Evolutionary conservation across 2,797 vertebrate genomes (phyloP).

Genomic region (Sparidentex hasta): DNA sequence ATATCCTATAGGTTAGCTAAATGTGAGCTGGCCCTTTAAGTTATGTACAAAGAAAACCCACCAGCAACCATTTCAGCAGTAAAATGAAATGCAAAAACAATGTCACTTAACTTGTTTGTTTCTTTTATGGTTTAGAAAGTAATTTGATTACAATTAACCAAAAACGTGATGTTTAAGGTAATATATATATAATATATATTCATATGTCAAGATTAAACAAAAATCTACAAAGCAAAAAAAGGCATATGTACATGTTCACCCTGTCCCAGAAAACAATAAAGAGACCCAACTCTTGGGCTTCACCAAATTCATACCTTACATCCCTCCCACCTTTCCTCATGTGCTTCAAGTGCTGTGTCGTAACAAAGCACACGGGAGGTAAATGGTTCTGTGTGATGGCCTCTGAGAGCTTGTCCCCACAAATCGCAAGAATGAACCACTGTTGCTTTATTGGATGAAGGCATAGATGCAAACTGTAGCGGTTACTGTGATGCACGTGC

Average conservation of each 20-base stretch:
- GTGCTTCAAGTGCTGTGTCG: slow-evolving; percentile 61
- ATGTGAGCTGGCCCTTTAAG: slow-evolving; percentile 89
- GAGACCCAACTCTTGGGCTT: slow-evolving; percentile 70
- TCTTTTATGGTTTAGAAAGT: slow-evolving; percentile 84
- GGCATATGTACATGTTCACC: slow-evolving; percentile 92
- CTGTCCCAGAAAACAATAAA: slow-evolving; percentile 72
- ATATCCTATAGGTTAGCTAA: slow-evolving; percentile 90
- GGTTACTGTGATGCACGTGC: slow-evolving; percentile 76
- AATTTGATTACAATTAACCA: slow-evolving; percentile 85
- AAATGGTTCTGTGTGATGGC: slow-evolving; percentile 82
- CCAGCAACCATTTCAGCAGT: slow-evolving; percentile 90
- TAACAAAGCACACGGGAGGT: slow-evolving; percentile 81
- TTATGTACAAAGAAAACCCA: slow-evolving; percentile 91
- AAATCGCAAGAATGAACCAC: slow-evolving; percentile 47
- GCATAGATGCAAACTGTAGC: slow-evolving; percentile 73
- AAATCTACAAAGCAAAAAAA: slow-evolving; percentile 91
- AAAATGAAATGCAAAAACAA: slow-evolving; percentile 84
- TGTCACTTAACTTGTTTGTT: slow-evolving; percentile 73
- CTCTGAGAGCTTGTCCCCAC: slow-evolving; percentile 75
- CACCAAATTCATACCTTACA: slow-evolving; percentile 61
- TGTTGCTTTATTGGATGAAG: slow-evolving; percentile 80
- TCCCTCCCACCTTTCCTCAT: slow-evolving; percentile 39
- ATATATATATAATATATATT: slow-evolving; percentile 79
- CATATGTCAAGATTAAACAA: slow-evolving; percentile 77
- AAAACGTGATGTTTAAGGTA: slow-evolving; percentile 77